Conservation (phyloP, 1,140 invertebrate species). For the Leucophenga varia region DNA sequence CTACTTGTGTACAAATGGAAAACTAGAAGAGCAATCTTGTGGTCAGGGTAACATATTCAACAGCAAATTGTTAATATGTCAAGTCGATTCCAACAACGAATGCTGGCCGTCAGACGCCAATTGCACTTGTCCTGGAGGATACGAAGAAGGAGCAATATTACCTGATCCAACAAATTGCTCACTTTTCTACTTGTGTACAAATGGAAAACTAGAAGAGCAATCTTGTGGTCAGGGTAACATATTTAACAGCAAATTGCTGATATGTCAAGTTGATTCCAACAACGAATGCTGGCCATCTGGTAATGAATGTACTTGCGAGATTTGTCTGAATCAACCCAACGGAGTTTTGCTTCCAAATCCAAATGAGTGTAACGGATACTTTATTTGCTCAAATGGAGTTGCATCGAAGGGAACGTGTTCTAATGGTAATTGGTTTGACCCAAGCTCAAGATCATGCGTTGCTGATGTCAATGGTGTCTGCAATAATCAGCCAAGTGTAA, state of each 20-base stretch:
- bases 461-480: slow-evolving; percentile 33
- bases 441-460: slow-evolving; percentile 6
- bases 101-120: slow-evolving; percentile 9
- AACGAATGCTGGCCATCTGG: slow-evolving; percentile 10
- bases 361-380: slow-evolving; percentile 28
- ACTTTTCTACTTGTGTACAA: slow-evolving; percentile 34
- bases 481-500: slow-evolving; percentile 43
- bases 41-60: slow-evolving; percentile 26
- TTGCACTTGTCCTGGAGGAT: slow-evolving; percentile 22
- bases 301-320: slow-evolving; percentile 25
- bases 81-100: slow-evolving; percentile 7
- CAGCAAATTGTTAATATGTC: background rate
- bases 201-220: slow-evolving; percentile 24
- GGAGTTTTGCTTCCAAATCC: slow-evolving; percentile 25
- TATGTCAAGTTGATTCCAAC: slow-evolving; percentile 26
- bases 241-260: slow-evolving; percentile 19
- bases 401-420: slow-evolving; percentile 16
- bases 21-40: slow-evolving; percentile 21
- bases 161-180: slow-evolving; percentile 35
- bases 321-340: slow-evolving; percentile 31
- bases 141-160: slow-evolving; percentile 24
- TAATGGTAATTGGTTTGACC: slow-evolving; percentile 28
- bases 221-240: slow-evolving; percentile 37
- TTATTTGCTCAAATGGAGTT: slow-evolving; percentile 29
- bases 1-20: slow-evolving; percentile 21